Evolutionary conservation across 2,888 invertebrate species (phyloP).

Genomic region (Drosophila seclusa): DNA sequence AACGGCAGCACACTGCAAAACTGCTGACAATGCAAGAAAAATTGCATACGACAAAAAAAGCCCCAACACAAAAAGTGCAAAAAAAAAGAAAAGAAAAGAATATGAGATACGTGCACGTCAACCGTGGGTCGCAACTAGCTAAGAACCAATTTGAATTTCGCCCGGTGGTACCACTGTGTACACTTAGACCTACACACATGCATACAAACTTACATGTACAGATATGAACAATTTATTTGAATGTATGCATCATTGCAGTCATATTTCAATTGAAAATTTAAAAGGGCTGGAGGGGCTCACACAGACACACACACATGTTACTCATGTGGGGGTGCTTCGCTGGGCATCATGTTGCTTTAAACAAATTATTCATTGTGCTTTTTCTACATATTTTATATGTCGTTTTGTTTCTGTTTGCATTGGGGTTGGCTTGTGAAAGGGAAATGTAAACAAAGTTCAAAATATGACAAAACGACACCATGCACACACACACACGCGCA

Average conservation of each 20-base stretch:
- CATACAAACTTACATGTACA: slow-evolving; percentile 15
- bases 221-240: slow-evolving; percentile 4
- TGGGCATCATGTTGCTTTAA: slow-evolving; percentile 52
- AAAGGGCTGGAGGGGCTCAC: slow-evolving; percentile 47
- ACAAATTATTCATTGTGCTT: slow-evolving; percentile 69
- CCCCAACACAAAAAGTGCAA: slow-evolving; percentile 13
- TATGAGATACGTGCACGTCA: slow-evolving; percentile 59
- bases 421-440: slow-evolving; percentile 58
- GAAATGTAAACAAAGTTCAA: slow-evolving; percentile 75
- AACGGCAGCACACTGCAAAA: slow-evolving; percentile 70
- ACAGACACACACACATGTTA: not conserved
- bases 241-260: slow-evolving; percentile 50
- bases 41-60: slow-evolving; percentile 65
- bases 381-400: slow-evolving; percentile 31
- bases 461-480: slow-evolving; percentile 42
- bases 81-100: slow-evolving; percentile 26
- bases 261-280: slow-evolving; percentile 76
- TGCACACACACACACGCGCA: slow-evolving; percentile 15
- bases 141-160: slow-evolving; percentile 7
- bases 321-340: slow-evolving; percentile 28
- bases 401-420: slow-evolving; percentile 19
- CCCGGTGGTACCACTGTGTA: slow-evolving; percentile 43
- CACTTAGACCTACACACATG: not conserved
- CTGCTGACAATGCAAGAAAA: slow-evolving; percentile 79
- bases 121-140: slow-evolving; percentile 37